Evolutionary conservation across 2,797 vertebrate species (phyloP), one percentile per base, ranked within the genome.

Genomic region (Tamandua tetradactyla): DNA sequence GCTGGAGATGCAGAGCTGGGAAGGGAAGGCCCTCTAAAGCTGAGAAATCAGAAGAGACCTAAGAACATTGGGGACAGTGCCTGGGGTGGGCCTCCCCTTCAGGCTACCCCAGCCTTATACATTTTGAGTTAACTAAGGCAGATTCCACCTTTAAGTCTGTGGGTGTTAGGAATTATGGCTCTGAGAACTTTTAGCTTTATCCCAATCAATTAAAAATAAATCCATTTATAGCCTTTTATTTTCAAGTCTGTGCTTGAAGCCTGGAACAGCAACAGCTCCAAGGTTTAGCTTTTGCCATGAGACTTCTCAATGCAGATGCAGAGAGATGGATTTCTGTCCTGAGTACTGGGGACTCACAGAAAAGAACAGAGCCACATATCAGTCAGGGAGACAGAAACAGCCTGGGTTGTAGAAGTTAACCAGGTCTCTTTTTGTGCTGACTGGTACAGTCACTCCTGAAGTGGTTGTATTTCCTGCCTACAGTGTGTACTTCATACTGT

Each of bases 201-300:
- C 62, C 75, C 59, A 83, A 66, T 20, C 14, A 89, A 27, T 85
- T 44, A 71, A 84, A 93, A 76, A 64, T 37, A 86, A 72, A 87
- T 62, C 74, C 13, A 40, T 49, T 87, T 61, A 55, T 25, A 15
- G 68, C 37, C 27, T 83, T 79, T 71, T 47, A 59, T 83, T 92
- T 93, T 89, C 83, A 79, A 81, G 30, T 52, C 62, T 83, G 9
- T 78, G 35, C 44, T 82, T 62, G 9, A 83, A 71, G 52, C 57
- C 35, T 84, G 8, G 35, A 42, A 35, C 75, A 27, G 30, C 79
- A 76, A 35, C 27, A 40, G 5, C 61, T 85, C 32, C 14, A 44
- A 55, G 30, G 15, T 55, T 59, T 14, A 4, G 27, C 15, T 91
- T 74, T 64, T 49, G 69, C 84, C 71, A 87, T 81, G 87, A 92